A percentile compares a stretch with the other conserved stretches of the same genome.
These are phyloP conservation scores for Lophius americanus DNA, from an alignment of 2,797 vertebrate species.

Conservation along the genomic window DNA sequence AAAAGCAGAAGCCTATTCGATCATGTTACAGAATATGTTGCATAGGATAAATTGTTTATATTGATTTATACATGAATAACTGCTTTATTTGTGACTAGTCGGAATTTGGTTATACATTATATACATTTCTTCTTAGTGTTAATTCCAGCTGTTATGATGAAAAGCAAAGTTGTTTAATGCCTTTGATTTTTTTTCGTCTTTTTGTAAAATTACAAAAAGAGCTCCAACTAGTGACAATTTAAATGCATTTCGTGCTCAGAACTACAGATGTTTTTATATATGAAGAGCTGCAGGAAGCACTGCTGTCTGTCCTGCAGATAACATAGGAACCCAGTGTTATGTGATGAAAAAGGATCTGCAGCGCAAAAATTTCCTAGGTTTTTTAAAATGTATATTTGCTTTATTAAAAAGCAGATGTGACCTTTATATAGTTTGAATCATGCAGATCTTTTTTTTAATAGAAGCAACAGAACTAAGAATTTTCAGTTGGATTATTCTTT, in stretches of 20 bases:
- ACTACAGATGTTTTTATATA: too few species aligned
- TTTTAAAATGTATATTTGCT: neutral
- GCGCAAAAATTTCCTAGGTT: neutral
- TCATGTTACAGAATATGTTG: neutral
- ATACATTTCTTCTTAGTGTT: neutral
- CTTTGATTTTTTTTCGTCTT: too few species aligned
- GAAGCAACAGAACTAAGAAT: neutral
- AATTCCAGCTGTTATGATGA: neutral
- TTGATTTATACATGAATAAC: neutral
- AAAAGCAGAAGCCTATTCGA: neutral
- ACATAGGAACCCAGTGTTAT: conserved; percentile 24
- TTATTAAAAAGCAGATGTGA: too few species aligned
- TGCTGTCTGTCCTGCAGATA: neutral
- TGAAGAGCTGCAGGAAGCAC: too few species aligned
- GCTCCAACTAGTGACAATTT: neutral
- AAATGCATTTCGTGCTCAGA: neutral
- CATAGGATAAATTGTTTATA: neutral
- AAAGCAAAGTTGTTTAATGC: too few species aligned
- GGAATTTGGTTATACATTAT: neutral
- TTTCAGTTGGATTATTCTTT: conserved; percentile 10
- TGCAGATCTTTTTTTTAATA: neutral
- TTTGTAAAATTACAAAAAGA: neutral
- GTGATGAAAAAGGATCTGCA: conserved; percentile 1
- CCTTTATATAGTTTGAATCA: too few species aligned
- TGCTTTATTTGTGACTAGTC: too few species aligned